Percentiles rank a stretch among this genome's conserved stretches.
These are phyloP conservation scores for Macroglossus sobrinus DNA, from an alignment of 2,113 vertebrate species.

Conservation along the genomic window DNA sequence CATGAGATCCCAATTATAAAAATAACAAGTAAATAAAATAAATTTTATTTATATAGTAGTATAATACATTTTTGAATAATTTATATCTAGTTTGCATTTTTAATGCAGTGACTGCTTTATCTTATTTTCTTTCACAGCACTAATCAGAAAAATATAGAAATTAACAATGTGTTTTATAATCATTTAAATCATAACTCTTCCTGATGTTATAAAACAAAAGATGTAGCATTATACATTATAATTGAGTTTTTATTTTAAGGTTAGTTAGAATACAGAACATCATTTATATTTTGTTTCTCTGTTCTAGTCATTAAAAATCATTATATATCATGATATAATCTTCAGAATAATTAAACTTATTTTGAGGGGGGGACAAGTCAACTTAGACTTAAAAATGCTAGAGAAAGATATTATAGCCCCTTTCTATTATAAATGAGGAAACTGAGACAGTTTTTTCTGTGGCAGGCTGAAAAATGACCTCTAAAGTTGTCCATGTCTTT, in stretches of 20 bases:
- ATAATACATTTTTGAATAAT: background rate
- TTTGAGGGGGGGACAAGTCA: background rate
- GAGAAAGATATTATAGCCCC: background rate
- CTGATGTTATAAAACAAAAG: background rate
- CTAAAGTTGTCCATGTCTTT: background rate
- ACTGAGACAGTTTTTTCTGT: background rate
- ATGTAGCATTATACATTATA: background rate
- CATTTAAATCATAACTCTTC: background rate
- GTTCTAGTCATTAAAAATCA: background rate
- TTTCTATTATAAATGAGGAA: background rate
- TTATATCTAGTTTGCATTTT: background rate
- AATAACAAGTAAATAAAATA: background rate
- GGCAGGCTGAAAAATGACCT: background rate
- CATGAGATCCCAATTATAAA: background rate
- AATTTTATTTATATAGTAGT: background rate
- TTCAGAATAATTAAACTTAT: background rate
- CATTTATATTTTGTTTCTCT: background rate
- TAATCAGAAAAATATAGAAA: background rate
- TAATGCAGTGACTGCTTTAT: background rate
- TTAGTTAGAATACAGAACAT: background rate
- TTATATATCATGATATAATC: background rate
- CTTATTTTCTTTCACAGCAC: background rate
- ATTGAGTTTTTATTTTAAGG: background rate
- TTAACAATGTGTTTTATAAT: background rate
- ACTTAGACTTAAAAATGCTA: background rate